Evolutionary conservation across 2,797 vertebrate genomes (phyloP).

Genomic region (Pseudochirops corinnae): DNA sequence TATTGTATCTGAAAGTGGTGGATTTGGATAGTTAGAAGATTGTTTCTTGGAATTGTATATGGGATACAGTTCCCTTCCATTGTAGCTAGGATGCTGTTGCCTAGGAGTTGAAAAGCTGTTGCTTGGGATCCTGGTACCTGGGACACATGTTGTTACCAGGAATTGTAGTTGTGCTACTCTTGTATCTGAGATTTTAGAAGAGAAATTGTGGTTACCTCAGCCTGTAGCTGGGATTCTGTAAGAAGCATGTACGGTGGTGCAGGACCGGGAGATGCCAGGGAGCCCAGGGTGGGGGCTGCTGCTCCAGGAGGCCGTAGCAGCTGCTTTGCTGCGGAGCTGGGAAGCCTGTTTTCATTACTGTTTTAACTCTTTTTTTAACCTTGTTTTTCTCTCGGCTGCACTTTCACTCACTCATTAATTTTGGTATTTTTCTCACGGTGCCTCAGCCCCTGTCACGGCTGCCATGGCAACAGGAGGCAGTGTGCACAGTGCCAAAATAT

Average conservation of each 20-base stretch:
- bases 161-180: conserved; percentile 57
- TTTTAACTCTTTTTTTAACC: conserved; percentile 89
- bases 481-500: conserved; percentile 89
- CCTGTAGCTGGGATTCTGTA: conserved; percentile 24
- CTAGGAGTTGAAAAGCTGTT: conserved; percentile 71
- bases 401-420: conserved; percentile 90
- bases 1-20: conserved; percentile 56
- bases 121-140: conserved; percentile 65
- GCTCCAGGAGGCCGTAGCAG: conserved; percentile 74
- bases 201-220: conserved; percentile 36
- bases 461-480: conserved; percentile 90
- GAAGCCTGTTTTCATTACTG: conserved; percentile 87
- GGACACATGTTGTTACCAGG: conserved; percentile 59
- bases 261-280: conserved; percentile 71
- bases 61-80: conserved; percentile 53
- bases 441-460: conserved; percentile 90
- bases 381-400: conserved; percentile 88
- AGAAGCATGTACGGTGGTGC: conserved; percentile 37
- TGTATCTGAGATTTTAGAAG: conserved; percentile 59
- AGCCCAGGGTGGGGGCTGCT: conserved; percentile 54
- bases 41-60: conserved; percentile 54
- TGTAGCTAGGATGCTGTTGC: conserved; percentile 56
- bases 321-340: conserved; percentile 81
- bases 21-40: conserved; percentile 56
- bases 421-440: conserved; percentile 91